Percentiles rank a stretch among this genome's conserved stretches.
phyloP scores from a whole-genome alignment of 2,797 vertebrate genomes.

The Manis javanica region DNA sequence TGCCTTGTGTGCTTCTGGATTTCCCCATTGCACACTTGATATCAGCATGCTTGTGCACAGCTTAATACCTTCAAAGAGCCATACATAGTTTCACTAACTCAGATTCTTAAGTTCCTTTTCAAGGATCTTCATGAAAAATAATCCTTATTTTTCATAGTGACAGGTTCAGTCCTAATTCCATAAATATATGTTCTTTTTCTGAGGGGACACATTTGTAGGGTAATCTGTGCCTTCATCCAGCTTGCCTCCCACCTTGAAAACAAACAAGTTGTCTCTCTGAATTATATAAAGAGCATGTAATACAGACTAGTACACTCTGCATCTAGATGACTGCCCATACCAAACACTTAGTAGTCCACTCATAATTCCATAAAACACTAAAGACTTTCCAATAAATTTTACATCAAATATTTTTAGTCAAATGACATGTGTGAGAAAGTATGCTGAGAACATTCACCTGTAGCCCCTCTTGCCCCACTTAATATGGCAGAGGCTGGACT shows the following conservation, averaged over 20 bases:
- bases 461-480: not conserved
- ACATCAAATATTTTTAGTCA: not conserved
- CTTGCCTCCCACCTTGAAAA: not conserved
- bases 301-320: not conserved
- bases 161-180: slow-evolving; percentile 30
- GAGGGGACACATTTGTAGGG: not conserved
- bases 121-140: not conserved
- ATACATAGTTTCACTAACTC: slow-evolving; percentile 9
- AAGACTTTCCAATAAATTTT: not conserved
- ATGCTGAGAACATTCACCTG: not conserved
- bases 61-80: slow-evolving; percentile 41
- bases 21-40: not conserved
- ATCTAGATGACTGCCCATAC: not conserved
- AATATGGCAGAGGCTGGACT: not conserved
- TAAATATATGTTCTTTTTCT: slow-evolving; percentile 31
- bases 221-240: not conserved
- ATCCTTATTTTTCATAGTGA: not conserved
- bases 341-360: not conserved
- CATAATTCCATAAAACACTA: not conserved
- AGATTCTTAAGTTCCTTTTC: slow-evolving; percentile 48
- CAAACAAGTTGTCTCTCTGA: not conserved
- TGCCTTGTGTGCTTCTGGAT: not conserved
- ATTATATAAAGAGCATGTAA: not conserved
- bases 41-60: not conserved
- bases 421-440: not conserved